Percentiles rank a stretch among this genome's conserved stretches.
Evolutionary conservation across 2,113 vertebrate genomes (phyloP).

Genomic region (Phyllopteryx taeniolatus): DNA sequence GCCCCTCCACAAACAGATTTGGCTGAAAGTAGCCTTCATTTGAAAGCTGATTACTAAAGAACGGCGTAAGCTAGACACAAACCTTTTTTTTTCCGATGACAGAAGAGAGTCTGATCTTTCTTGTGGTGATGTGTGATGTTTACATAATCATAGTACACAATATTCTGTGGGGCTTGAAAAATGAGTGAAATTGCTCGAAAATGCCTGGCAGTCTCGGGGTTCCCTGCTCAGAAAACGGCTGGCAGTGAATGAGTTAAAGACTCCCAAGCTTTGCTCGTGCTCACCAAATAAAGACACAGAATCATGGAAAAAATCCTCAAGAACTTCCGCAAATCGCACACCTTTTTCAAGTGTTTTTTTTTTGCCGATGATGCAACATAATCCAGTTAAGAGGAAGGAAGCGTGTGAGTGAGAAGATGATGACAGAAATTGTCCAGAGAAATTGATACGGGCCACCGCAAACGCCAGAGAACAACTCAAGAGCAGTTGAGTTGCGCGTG

Average conservation of each 20-base stretch:
- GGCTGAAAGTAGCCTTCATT: too few relatives aligned
- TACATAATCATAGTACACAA: too few relatives aligned
- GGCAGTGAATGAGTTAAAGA: background rate
- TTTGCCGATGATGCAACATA: constrained; percentile 16
- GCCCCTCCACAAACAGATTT: too few relatives aligned
- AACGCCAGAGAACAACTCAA: constrained; percentile 4
- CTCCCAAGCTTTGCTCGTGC: background rate
- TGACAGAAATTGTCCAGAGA: constrained; percentile 2
- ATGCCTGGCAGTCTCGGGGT: too few relatives aligned
- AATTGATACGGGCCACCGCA: constrained; percentile 1
- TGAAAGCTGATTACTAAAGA: too few relatives aligned
- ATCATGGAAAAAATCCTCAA: background rate
- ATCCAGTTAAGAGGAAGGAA: constrained; percentile 51
- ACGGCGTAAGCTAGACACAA: too few relatives aligned
- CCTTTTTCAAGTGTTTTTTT: background rate
- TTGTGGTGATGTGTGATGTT: too few relatives aligned
- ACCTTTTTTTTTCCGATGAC: too few relatives aligned
- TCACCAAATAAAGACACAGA: background rate
- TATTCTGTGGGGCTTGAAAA: too few relatives aligned
- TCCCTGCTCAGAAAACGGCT: too few relatives aligned
- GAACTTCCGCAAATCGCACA: background rate
- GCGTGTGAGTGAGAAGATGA: constrained; percentile 21
- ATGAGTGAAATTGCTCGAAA: too few relatives aligned
- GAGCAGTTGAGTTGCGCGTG: background rate
- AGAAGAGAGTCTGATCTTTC: too few relatives aligned